Conservation (phyloP, 2,797 vertebrate genomes). For the Trichosurus vulpecula region DNA sequence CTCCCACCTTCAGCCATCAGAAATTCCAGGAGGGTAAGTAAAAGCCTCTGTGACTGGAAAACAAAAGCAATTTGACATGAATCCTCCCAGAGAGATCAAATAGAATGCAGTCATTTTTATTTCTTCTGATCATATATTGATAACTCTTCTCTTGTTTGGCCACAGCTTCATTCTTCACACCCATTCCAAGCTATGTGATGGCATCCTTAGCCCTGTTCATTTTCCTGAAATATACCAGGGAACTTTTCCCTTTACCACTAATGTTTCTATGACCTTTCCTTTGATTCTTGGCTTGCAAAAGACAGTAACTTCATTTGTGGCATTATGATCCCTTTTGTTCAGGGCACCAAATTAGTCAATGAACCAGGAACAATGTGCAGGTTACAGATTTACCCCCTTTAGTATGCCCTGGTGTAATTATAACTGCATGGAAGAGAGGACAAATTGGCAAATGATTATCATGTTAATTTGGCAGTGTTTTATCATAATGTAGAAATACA, state of each 20-base stretch:
- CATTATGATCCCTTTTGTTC: neutral
- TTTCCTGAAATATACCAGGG: conserved; percentile 1
- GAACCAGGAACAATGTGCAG: neutral
- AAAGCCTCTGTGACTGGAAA: conserved; percentile 55
- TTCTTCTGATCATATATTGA: conserved; percentile 78
- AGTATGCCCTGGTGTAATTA: conserved; percentile 71
- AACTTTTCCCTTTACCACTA: neutral
- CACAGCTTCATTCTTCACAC: conserved; percentile 54
- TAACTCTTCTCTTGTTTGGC: conserved; percentile 68
- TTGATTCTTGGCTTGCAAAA: conserved; percentile 22
- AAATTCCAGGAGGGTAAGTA: conserved; percentile 42
- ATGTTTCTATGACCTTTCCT: neutral
- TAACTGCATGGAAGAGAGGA: conserved; percentile 63
- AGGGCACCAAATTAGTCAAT: neutral
- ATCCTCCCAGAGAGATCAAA: conserved; percentile 68
- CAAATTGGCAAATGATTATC: conserved; percentile 82
- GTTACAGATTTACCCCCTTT: conserved; percentile 72
- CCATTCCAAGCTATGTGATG: conserved; percentile 54
- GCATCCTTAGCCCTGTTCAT: conserved; percentile 28
- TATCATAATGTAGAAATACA: conserved; percentile 65
- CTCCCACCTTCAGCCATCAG: conserved; percentile 53
- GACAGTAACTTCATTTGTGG: neutral
- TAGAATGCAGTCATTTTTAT: neutral
- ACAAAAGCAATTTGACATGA: conserved; percentile 58
- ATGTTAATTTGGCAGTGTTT: conserved; percentile 75